phyloP scores from a whole-genome alignment of 1,140 invertebrate species.

The Philaenus spumarius region DNA sequence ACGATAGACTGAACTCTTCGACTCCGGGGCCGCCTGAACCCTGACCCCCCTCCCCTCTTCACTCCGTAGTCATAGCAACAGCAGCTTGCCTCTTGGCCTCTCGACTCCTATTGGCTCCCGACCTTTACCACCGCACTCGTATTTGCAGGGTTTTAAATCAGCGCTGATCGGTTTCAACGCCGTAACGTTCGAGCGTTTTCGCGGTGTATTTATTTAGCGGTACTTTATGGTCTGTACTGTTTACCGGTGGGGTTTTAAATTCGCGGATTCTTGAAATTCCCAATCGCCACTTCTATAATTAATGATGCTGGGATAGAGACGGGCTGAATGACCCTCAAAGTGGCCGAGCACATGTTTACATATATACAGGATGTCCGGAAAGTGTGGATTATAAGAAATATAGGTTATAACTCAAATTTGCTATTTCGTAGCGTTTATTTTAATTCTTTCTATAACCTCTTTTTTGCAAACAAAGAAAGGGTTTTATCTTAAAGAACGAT shows the following conservation, averaged over 20 bases:
- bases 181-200: too few relatives aligned
- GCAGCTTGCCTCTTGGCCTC: slow-evolving; percentile 11
- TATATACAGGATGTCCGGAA: too few relatives aligned
- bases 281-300: too few relatives aligned
- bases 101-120: slow-evolving; percentile 17
- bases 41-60: slow-evolving; percentile 11
- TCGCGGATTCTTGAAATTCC: neutral
- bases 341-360: too few relatives aligned
- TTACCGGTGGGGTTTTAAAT: neutral
- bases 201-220: too few relatives aligned
- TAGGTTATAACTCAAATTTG: too few relatives aligned
- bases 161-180: neutral
- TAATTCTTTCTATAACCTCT: too few relatives aligned
- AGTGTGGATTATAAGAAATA: too few relatives aligned
- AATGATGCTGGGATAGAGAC: neutral
- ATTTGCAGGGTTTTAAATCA: neutral
- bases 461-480: too few relatives aligned
- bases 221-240: too few relatives aligned
- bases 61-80: neutral
- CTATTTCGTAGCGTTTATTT: too few relatives aligned
- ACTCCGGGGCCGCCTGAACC: slow-evolving; percentile 6
- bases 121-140: neutral
- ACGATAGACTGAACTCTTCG: slow-evolving; percentile 8
- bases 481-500: too few relatives aligned
- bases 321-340: neutral